Conservation (phyloP, 2,888 invertebrate species). For the Hyles lineata region DNA sequence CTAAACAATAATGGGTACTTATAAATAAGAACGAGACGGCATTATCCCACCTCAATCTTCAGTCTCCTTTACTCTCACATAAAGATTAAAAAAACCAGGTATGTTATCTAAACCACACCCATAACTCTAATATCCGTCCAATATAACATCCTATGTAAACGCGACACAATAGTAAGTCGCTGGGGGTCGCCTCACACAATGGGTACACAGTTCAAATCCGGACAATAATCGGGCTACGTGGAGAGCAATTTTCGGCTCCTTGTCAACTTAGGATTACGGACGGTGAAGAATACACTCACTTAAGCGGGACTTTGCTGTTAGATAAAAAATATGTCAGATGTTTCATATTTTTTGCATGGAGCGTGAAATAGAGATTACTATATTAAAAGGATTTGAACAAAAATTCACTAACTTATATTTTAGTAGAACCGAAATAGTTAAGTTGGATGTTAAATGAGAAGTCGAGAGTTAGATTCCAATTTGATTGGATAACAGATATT, state of each 20-base stretch:
- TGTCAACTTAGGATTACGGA: slow-evolving; percentile 35
- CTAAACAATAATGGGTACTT: neutral
- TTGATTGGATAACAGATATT: too few species aligned
- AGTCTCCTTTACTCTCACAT: neutral
- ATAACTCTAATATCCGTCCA: neutral
- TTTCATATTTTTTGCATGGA: neutral
- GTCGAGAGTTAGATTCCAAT: too few species aligned
- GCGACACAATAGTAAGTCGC: slow-evolving; percentile 27
- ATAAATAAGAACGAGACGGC: neutral
- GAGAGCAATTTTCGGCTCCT: slow-evolving; percentile 54
- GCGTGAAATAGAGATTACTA: neutral
- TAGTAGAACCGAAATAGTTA: too few species aligned
- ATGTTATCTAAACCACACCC: neutral
- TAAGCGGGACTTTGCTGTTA: neutral
- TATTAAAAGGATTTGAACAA: too few species aligned
- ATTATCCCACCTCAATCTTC: neutral
- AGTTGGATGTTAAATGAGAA: too few species aligned
- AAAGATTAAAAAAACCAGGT: neutral
- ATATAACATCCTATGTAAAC: slow-evolving; percentile 24
- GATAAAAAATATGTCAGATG: too few species aligned
- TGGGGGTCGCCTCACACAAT: slow-evolving; percentile 58
- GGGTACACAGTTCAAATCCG: slow-evolving; percentile 58
- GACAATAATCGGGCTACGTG: slow-evolving; percentile 59
- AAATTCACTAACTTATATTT: too few species aligned
- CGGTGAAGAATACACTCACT: slow-evolving; percentile 30